phyloP scores from a whole-genome alignment of 2,888 invertebrate species.

The Cerceris ruficornis region DNA sequence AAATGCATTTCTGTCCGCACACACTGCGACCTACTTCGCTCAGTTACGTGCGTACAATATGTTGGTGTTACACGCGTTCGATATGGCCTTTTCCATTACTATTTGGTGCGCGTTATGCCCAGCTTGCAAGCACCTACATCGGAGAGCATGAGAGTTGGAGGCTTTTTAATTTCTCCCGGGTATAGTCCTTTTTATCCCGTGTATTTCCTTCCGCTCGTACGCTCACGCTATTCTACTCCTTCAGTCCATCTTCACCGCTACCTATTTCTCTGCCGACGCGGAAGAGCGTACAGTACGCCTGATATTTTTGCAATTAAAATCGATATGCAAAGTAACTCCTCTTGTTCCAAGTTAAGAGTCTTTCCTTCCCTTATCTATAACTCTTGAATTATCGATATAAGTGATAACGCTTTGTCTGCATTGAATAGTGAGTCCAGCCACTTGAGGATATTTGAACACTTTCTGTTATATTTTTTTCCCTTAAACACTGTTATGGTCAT shows the following conservation, averaged over 20 bases:
- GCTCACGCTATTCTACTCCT: not conserved
- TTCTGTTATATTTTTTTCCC: too few species aligned
- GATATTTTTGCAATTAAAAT: not conserved
- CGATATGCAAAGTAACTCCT: not conserved
- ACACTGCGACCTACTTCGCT: constrained; percentile 38
- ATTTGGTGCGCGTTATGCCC: not conserved
- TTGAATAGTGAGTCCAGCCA: too few species aligned
- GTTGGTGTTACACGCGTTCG: constrained; percentile 37
- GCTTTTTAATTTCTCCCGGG: constrained; percentile 27
- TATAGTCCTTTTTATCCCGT: constrained; percentile 10
- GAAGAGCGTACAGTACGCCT: not conserved
- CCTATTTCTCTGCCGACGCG: not conserved
- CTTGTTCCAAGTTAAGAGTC: not conserved
- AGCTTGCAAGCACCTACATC: not conserved
- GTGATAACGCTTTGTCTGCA: too few species aligned
- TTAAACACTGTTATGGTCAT: too few species aligned
- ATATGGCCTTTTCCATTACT: constrained; percentile 24
- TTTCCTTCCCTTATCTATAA: too few species aligned
- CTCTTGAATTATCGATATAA: too few species aligned
- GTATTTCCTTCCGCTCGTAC: constrained; percentile 11
- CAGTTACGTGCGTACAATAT: constrained; percentile 36
- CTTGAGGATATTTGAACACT: too few species aligned
- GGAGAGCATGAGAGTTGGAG: not conserved
- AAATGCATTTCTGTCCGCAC: constrained; percentile 45
- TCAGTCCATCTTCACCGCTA: not conserved